Conservation (phyloP, 2,888 invertebrate genomes). For the Rhodophaea formosa region DNA sequence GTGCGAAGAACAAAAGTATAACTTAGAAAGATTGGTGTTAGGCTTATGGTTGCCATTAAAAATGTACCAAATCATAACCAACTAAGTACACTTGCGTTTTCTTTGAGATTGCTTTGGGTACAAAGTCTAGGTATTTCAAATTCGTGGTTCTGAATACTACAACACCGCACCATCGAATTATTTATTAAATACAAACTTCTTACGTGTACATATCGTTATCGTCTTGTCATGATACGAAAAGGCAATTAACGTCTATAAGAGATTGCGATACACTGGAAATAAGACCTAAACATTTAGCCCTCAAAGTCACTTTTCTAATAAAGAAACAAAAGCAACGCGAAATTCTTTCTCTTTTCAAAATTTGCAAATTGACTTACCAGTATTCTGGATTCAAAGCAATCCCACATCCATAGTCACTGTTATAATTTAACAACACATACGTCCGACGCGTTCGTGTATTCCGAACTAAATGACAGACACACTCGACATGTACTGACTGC, state of each 20-base stretch:
- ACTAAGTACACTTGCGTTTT: no score
- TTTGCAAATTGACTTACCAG: background rate
- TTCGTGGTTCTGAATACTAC: background rate
- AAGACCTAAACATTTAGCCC: background rate
- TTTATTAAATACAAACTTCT: background rate
- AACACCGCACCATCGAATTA: background rate
- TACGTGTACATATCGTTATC: background rate
- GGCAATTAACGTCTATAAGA: background rate
- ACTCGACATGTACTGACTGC: slow-evolving; percentile 60
- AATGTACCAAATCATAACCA: no score
- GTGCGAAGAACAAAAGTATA: no score
- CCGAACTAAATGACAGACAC: background rate
- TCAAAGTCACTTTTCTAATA: background rate
- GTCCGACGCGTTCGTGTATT: slow-evolving; percentile 19
- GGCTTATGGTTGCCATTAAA: no score
- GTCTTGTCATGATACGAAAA: slow-evolving; percentile 5
- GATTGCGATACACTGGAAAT: background rate
- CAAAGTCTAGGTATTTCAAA: background rate
- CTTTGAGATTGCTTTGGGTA: no score
- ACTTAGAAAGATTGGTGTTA: no score
- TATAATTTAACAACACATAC: slow-evolving; percentile 19
- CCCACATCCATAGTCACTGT: slow-evolving; percentile 17
- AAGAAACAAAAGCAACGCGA: background rate
- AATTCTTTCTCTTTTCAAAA: background rate
- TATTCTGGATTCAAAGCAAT: background rate